Percentiles rank a stretch among this genome's conserved stretches.
These are phyloP conservation scores for Cremastinae sp. DNA, from an alignment of 2,888 invertebrate species.

Conservation along the genomic window DNA sequence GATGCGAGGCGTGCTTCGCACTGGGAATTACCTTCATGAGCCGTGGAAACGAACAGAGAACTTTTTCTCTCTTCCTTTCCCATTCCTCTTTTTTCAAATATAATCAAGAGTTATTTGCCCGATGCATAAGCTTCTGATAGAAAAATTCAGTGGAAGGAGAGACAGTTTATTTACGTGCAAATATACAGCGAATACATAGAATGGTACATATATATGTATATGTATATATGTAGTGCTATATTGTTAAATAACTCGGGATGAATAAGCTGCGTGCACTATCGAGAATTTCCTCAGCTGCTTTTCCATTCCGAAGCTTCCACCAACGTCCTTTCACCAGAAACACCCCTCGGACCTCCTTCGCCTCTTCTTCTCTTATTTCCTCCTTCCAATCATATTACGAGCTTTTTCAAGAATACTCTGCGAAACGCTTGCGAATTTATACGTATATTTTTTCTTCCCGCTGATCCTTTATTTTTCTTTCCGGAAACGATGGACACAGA, in stretches of 20 bases:
- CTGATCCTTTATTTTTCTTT: slow-evolving; percentile 45
- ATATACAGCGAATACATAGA: background rate
- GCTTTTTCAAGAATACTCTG: slow-evolving; percentile 41
- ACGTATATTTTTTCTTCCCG: slow-evolving; percentile 26
- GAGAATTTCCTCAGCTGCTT: slow-evolving; percentile 43
- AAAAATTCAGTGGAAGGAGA: slow-evolving; percentile 13
- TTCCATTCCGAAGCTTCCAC: slow-evolving; percentile 23
- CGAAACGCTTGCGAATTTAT: background rate
- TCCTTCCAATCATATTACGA: slow-evolving; percentile 61
- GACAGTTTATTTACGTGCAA: background rate
- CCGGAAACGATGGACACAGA: slow-evolving; percentile 20
- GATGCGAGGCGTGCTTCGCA: slow-evolving; percentile 36
- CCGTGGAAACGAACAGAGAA: slow-evolving; percentile 28
- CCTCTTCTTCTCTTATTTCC: slow-evolving; percentile 50
- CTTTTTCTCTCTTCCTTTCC: slow-evolving; percentile 6
- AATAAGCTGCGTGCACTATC: slow-evolving; percentile 39
- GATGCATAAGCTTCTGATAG: slow-evolving; percentile 46
- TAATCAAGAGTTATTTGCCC: slow-evolving; percentile 58
- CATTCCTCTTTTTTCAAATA: slow-evolving; percentile 39
- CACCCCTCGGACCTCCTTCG: slow-evolving; percentile 40
- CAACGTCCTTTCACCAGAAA: slow-evolving; percentile 23
- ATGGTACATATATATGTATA: slow-evolving; percentile 5
- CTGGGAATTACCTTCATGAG: slow-evolving; percentile 59
- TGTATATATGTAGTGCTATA: no score
- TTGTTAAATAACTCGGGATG: slow-evolving; percentile 23